A percentile compares a stretch with the other conserved stretches of the same genome.
Conservation (phyloP, 2,797 vertebrate species). For the Sparidentex hasta region DNA sequence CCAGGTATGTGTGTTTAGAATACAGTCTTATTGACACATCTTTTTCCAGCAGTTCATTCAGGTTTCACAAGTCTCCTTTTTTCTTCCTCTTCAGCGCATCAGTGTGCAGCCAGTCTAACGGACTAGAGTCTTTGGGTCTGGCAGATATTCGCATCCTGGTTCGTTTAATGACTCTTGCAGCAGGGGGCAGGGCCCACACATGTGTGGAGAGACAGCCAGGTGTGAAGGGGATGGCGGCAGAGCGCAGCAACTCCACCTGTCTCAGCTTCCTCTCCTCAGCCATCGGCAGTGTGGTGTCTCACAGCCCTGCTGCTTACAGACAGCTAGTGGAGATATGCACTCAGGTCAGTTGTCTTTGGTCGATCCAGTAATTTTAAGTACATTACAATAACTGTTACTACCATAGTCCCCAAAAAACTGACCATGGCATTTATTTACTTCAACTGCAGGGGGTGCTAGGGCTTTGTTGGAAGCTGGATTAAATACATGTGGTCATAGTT, state of each 20-base stretch:
- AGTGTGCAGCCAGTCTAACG: slow-evolving; percentile 82
- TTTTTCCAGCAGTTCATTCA: background rate
- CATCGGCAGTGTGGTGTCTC: slow-evolving; percentile 86
- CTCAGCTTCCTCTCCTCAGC: slow-evolving; percentile 87
- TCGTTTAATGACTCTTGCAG: slow-evolving; percentile 87
- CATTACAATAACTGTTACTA: background rate
- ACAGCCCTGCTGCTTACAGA: slow-evolving; percentile 83
- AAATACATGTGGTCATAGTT: too few relatives aligned
- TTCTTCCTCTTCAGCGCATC: slow-evolving; percentile 70
- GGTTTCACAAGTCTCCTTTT: slow-evolving; percentile 21
- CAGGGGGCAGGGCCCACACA: slow-evolving; percentile 83
- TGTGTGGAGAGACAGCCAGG: slow-evolving; percentile 72
- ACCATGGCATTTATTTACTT: too few relatives aligned
- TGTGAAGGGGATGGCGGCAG: slow-evolving; percentile 53
- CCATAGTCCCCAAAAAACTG: too few relatives aligned
- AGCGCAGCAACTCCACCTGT: slow-evolving; percentile 78
- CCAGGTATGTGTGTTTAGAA: slow-evolving; percentile 72
- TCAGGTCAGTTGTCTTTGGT: slow-evolving; percentile 76
- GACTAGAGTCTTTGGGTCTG: slow-evolving; percentile 87
- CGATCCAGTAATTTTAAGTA: background rate
- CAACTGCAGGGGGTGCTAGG: too few relatives aligned
- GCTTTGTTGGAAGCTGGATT: too few relatives aligned
- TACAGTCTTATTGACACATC: fast-evolving
- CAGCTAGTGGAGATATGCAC: slow-evolving; percentile 89
- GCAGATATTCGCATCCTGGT: slow-evolving; percentile 88